phyloP scores from a whole-genome alignment of 2,888 invertebrate genomes.

The Callosobruchus maculatus region DNA sequence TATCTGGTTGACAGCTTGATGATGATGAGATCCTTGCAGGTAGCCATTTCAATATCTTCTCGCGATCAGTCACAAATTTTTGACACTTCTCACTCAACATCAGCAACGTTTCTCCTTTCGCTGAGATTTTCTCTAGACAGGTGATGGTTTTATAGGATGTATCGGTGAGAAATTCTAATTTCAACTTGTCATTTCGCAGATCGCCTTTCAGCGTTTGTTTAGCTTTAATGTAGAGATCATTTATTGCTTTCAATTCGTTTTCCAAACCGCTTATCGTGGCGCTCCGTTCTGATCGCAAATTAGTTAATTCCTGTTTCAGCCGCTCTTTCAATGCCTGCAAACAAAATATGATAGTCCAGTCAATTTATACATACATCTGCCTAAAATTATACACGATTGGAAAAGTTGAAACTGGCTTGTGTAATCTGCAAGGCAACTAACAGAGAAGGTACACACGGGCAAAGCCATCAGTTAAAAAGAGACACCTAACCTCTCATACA shows the following conservation, averaged over 20 bases:
- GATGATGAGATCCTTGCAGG: slow-evolving; percentile 5
- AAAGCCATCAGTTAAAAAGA: too few species aligned
- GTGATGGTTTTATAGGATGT: slow-evolving; percentile 47
- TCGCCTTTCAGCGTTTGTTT: slow-evolving; percentile 32
- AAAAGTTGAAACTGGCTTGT: too few species aligned
- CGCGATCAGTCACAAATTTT: slow-evolving; percentile 56
- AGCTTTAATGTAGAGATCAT: slow-evolving; percentile 24
- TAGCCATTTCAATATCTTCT: slow-evolving; percentile 40
- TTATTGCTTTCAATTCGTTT: slow-evolving; percentile 23
- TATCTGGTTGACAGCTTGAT: not conserved
- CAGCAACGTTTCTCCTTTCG: slow-evolving; percentile 54
- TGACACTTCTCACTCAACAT: slow-evolving; percentile 54
- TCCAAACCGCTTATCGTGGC: slow-evolving; percentile 29
- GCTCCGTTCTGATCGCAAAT: slow-evolving; percentile 21
- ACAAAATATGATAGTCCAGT: not conserved
- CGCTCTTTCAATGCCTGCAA: slow-evolving; percentile 27
- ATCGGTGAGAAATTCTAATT: slow-evolving; percentile 33
- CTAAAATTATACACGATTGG: too few species aligned
- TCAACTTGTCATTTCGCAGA: slow-evolving; percentile 33
- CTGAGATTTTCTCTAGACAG: slow-evolving; percentile 46
- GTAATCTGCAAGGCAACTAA: too few species aligned
- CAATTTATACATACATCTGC: too few species aligned
- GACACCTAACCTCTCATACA: too few species aligned
- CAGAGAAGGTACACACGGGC: too few species aligned
- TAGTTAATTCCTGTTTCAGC: slow-evolving; percentile 28